A percentile compares a stretch with the other conserved stretches of the same genome.
These are phyloP conservation scores for Ormyrus thymus DNA, from an alignment of 2,888 invertebrate species.

Conservation along the genomic window DNA sequence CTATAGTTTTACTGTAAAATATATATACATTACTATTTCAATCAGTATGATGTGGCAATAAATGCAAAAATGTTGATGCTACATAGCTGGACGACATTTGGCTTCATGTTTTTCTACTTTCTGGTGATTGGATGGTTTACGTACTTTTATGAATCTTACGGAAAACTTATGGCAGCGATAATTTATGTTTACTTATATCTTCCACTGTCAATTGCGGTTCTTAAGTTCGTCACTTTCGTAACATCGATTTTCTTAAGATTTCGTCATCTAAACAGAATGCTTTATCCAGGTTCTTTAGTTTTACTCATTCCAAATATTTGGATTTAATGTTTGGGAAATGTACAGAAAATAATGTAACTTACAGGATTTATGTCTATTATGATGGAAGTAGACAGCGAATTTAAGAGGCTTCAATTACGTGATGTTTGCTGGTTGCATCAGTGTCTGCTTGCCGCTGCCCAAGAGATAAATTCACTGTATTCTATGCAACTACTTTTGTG, in stretches of 20 bases:
- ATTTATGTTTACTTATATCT: slow-evolving; percentile 30
- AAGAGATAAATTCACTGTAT: slow-evolving; percentile 62
- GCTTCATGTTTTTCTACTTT: slow-evolving; percentile 3
- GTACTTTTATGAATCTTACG: background rate
- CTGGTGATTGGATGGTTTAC: slow-evolving; percentile 11
- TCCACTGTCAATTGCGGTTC: slow-evolving; percentile 6
- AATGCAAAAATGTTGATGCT: background rate
- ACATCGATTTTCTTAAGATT: slow-evolving; percentile 16
- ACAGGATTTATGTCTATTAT: background rate
- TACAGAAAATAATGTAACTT: background rate
- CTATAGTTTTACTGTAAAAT: background rate
- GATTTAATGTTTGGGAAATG: background rate
- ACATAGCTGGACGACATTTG: slow-evolving; percentile 3
- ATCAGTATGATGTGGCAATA: slow-evolving; percentile 19
- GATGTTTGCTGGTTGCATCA: slow-evolving; percentile 64
- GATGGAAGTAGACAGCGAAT: slow-evolving; percentile 4
- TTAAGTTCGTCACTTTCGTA: slow-evolving; percentile 18
- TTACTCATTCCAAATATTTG: background rate
- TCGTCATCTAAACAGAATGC: slow-evolving; percentile 19
- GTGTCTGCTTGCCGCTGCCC: slow-evolving; percentile 59
- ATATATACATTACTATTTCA: background rate
- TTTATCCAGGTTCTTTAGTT: slow-evolving; percentile 9
- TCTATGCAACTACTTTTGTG: slow-evolving; percentile 61
- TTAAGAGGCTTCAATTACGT: slow-evolving; percentile 12
- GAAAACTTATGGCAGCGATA: background rate